Percentiles rank a stretch among this genome's conserved stretches.
Evolutionary conservation across 2,113 vertebrate species (phyloP).

Genomic region (Paradoxurus hermaphroditus): DNA sequence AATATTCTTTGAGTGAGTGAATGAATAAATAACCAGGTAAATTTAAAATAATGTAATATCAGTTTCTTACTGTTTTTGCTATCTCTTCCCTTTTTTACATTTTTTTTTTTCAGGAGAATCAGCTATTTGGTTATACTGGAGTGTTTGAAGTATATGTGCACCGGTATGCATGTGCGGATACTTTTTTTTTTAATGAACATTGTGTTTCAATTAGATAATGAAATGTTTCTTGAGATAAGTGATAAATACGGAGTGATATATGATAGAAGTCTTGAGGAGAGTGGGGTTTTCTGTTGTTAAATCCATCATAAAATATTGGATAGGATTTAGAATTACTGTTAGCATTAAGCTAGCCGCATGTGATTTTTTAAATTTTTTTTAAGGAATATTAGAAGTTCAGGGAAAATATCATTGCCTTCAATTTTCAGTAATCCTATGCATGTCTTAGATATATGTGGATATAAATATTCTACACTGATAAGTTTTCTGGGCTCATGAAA

Average conservation of each 20-base stretch:
- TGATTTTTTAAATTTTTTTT: neutral
- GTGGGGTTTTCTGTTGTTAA: neutral
- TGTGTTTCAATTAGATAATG: neutral
- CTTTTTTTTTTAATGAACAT: neutral
- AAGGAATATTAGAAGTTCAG: neutral
- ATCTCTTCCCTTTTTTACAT: neutral
- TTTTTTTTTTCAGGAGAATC: neutral
- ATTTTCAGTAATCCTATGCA: neutral
- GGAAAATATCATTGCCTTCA: neutral
- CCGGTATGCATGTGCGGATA: neutral
- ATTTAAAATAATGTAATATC: neutral
- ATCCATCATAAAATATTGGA: neutral
- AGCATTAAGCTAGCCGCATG: neutral
- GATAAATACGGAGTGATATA: neutral
- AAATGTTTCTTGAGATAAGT: neutral
- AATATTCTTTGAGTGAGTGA: neutral
- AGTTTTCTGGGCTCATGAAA: slow-evolving; percentile 5
- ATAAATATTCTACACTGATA: neutral
- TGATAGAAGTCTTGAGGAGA: neutral
- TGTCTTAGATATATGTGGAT: neutral
- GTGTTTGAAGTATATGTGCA: neutral
- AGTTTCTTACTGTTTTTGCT: neutral
- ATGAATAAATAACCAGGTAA: neutral
- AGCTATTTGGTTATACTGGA: neutral
- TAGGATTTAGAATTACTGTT: neutral